Percentiles rank a stretch among this genome's conserved stretches.
Conservation (phyloP, 2,797 vertebrate genomes). For the Liasis olivaceus region DNA sequence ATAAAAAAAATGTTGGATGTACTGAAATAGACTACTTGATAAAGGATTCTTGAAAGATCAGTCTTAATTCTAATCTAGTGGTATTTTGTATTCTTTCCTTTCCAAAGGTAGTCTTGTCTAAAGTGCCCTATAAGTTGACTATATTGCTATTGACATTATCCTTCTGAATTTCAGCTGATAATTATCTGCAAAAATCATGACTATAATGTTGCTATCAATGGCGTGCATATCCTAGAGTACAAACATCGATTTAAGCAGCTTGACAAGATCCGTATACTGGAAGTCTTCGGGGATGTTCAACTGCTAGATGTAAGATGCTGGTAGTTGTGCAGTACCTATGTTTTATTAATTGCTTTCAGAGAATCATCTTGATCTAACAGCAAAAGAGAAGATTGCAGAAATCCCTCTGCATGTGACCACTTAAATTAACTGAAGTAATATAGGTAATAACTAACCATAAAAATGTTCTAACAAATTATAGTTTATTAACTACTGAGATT, state of each 20-base stretch:
- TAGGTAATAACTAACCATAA: not conserved
- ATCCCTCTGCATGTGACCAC: not conserved
- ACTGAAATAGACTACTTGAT: not conserved
- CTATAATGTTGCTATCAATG: conserved; percentile 88
- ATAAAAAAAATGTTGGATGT: not conserved
- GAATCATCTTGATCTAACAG: conserved; percentile 14
- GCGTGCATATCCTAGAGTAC: conserved; percentile 85
- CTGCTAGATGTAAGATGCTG: conserved; percentile 80
- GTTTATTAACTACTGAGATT: not conserved
- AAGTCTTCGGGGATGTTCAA: conserved; percentile 80
- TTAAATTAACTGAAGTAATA: not conserved
- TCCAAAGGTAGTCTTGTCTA: not conserved
- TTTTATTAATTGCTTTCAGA: conserved; percentile 7
- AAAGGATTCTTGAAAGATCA: not conserved
- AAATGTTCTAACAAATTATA: not conserved
- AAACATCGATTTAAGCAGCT: conserved; percentile 89
- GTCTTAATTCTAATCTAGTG: not conserved
- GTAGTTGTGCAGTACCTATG: conserved; percentile 63
- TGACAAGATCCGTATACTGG: conserved; percentile 73
- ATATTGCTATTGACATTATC: not conserved
- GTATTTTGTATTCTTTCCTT: not conserved
- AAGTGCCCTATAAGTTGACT: not conserved
- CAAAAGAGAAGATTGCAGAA: not conserved
- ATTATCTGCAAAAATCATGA: conserved; percentile 79
- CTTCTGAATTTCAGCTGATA: conserved; percentile 80